Evolutionary conservation across 2,113 vertebrate genomes (phyloP), one percentile per base, ranked within the genome.

Genomic region (Lipotes vexillifer): DNA sequence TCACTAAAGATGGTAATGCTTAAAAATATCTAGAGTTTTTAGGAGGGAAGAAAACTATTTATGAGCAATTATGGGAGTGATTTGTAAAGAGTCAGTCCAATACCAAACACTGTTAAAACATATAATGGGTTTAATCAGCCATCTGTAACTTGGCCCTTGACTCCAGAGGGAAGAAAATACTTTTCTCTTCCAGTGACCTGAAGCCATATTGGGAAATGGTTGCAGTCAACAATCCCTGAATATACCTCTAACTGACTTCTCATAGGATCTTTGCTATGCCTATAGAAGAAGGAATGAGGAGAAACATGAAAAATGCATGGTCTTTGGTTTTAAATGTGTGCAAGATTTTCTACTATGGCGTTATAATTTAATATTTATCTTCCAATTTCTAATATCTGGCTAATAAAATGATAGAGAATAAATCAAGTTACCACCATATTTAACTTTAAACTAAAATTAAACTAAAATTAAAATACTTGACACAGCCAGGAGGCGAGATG

Each of bases 1-100:
- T 93, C 77, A 93, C 77, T 69, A 92, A 95, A 95, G 27, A 95
- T 88, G 81, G 31, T 14, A 78, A 90, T 25, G 41, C 31, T 95
- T 89, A 66, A 94, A 97, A 94, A 88, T 27, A 92, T 65, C 36
- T 63, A 55, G 38, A 74, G 36, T 55, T 90, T 77, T 92, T 36
- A 90, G 41, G 31, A 78, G 36, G 36, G 27, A 33, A 72, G 69
- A 92, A 55, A 65, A 63, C 69, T 63, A 90, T 65, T 55, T 59
- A 78, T 41, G 27, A 95, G 27, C 44, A 55, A 90, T 72, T 41
- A 59, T 20, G 27, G 46, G 59, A 90, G 71, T 11, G n/a, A 57
- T 88, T 52, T 80, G 38, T 71, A 74, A 85, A 88, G 31, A 92
- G 38, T 88, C 36, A 25, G 25, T 81, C 23, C 21, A 81, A 65